Evolutionary conservation across 1,140 invertebrate species (phyloP), one percentile per base, ranked within the genome.

Genomic region (Trichoplusia ni): DNA sequence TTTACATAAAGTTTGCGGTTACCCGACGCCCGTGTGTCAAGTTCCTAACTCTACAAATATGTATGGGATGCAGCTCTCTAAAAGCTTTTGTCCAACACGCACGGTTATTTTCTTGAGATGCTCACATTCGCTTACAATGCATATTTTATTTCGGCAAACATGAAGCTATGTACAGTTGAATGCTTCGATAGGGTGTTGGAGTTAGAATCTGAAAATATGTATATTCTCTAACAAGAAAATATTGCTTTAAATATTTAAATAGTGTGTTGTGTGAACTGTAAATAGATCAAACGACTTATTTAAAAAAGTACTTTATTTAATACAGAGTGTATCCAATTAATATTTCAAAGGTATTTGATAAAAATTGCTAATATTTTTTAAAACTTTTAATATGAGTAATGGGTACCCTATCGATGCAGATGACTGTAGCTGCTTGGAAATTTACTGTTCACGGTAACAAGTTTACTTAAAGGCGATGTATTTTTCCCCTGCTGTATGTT

Each of bases 51-150:
- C n/a, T 4, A 54, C 27, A 65, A 60, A 60, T 59, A 62, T 21
- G 44, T 70, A 51, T 54, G 60, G 64, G 40, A 54, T 64, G 56
- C 62, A 54, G 68, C 69, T 69, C 64, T 75, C 75, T 79, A 79
- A 82, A 82, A 82, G 77, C 79, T 82, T 82, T 82, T 70, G 71
- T 73, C 68, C 65, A 71, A 75, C 47, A 64, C 62, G 40, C 59
- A 49, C 42, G 54, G 67, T 72, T 76, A 75, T 74, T 77, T 77
- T 54, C 75, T 71, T 58, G 65, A 69, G 62, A 79, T 68, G 58
- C 67, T 69, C 65, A 40, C 63, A 67, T 59, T 75, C 60, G 64
- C 53, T 75, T 69, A 63, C 47, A 77, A 77, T 77, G 64, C 64
- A 70, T 59, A 64, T 67, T 67, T 71, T 67, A 71, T 71, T 58